Base-by-base conservation (phyloP, 2,113 vertebrate species). In the Ceratotherium simum region DNA sequence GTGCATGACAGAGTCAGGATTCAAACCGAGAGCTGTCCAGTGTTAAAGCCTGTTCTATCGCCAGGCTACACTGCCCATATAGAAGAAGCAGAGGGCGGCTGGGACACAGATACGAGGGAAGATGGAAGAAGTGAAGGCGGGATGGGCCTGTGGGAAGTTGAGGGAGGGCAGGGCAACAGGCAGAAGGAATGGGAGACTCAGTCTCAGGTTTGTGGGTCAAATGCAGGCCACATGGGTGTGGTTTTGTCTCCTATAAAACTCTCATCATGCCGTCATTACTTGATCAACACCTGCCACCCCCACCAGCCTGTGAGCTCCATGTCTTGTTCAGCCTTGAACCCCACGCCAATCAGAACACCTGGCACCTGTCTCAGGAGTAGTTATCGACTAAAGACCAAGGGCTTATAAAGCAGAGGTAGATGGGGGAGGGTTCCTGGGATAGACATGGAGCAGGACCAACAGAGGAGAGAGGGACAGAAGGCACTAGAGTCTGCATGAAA, bases 121-220 rank as follows among this genome's bases (percentile, higher is more conserved):
- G 60, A n/a, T 6, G 51, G 18, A 62, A 80, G 29, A 48, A 21
- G 11, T 21, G 29, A 86, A 36, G 48, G 29, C 0, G 0, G 72
- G 10, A 9, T 1, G 10, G 58, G 33, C 5, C 27, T 14, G 18
- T 4, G 3, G 3, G 62, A 33, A 54, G 25, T 0, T 51, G 10
- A 48, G 21, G 48, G 10, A 48, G 21, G 48, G 33, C 11, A n/a
- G 65, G 58, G 17, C 6, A 16, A 27, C 23, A 75, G 54, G 31
- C 46, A 36, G 82, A 58, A 36, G 42, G 54, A 31, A 46, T 1
- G 3, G 33, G 16, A 76, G 42, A 46, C 31, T 21, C 8, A 31
- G 64, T 56, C 70, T 93, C 79, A 62, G 58, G 10, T 29, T 29
- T 27, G 16, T n/a, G 51, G n/a, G 17, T 62, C 65, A 60, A 73